These are phyloP conservation scores for Drosophila robusta DNA, from an alignment of 2,888 invertebrate species.

Conservation along the genomic window DNA sequence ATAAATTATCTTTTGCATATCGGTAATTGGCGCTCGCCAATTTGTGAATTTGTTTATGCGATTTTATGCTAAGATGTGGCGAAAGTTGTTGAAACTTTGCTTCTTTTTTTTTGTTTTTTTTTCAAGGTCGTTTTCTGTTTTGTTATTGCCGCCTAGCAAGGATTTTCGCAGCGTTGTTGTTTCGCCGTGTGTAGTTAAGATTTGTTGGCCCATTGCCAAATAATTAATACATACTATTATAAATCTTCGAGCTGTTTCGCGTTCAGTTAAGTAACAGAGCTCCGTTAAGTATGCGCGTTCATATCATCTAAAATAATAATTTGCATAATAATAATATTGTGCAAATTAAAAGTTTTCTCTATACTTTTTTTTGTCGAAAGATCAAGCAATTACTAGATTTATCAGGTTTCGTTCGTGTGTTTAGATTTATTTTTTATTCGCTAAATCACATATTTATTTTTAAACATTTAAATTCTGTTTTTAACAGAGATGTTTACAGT, in stretches of 20 bases:
- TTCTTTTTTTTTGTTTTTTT: constrained; percentile 10
- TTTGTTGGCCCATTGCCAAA: constrained; percentile 50
- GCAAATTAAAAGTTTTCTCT: neutral
- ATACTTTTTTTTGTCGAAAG: neutral
- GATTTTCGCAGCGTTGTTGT: constrained; percentile 48
- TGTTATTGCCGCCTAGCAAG: constrained; percentile 53
- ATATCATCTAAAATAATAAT: constrained; percentile 7
- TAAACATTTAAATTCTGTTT: neutral
- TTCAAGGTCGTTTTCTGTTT: constrained; percentile 57
- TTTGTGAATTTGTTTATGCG: constrained; percentile 61
- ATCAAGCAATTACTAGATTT: neutral
- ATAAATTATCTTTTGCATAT: constrained; percentile 58
- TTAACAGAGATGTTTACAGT: neutral
- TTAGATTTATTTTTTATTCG: neutral
- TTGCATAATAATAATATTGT: neutral
- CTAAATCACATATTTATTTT: neutral
- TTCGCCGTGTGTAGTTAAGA: constrained; percentile 49
- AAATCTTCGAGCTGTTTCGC: constrained; percentile 46
- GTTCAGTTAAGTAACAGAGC: constrained; percentile 50
- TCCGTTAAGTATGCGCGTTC: constrained; percentile 18
- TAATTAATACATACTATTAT: constrained; percentile 55
- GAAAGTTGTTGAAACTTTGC: constrained; percentile 52
- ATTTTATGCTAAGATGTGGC: constrained; percentile 58
- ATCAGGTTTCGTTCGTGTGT: neutral
- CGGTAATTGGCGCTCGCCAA: constrained; percentile 46